These are phyloP conservation scores for Alitta virens DNA, from an alignment of 2,888 invertebrate species.

Conservation along the genomic window DNA sequence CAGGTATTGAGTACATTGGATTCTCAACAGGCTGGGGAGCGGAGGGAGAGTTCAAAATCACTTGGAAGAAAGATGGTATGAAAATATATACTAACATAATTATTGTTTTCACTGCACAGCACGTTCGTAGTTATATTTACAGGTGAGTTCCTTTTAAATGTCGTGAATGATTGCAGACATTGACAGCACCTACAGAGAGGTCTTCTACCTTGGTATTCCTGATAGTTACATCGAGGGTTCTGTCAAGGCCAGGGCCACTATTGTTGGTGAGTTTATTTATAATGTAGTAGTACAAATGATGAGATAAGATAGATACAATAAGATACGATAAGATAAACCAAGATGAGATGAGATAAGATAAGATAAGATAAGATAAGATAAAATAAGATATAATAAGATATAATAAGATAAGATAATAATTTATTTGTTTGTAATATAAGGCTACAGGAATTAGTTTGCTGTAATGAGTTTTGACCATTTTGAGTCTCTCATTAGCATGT, in stretches of 20 bases:
- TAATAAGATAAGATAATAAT: too few species aligned
- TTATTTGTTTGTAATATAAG: too few species aligned
- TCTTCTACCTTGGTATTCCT: constrained; percentile 55
- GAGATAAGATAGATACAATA: neutral
- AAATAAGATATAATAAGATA: too few species aligned
- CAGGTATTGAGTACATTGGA: constrained; percentile 21
- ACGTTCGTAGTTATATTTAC: neutral
- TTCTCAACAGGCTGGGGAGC: constrained; percentile 25
- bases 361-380: too few species aligned
- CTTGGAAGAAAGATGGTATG: constrained; percentile 18
- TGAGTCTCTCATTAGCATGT: neutral
- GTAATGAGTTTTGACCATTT: too few species aligned
- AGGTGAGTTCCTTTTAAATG: neutral
- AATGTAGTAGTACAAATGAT: neutral
- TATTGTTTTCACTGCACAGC: neutral
- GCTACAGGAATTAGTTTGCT: too few species aligned
- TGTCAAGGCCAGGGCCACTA: constrained; percentile 64
- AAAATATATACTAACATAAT: neutral
- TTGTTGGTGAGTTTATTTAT: constrained; percentile 41
- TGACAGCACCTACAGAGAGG: constrained; percentile 17
- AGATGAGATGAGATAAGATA: too few species aligned
- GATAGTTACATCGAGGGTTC: constrained; percentile 65
- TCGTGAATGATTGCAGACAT: neutral
- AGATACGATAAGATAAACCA: too few species aligned
- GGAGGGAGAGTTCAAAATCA: constrained; percentile 21